Conservation (phyloP, 1,140 invertebrate species). For the Rhopalosiphum padi region DNA sequence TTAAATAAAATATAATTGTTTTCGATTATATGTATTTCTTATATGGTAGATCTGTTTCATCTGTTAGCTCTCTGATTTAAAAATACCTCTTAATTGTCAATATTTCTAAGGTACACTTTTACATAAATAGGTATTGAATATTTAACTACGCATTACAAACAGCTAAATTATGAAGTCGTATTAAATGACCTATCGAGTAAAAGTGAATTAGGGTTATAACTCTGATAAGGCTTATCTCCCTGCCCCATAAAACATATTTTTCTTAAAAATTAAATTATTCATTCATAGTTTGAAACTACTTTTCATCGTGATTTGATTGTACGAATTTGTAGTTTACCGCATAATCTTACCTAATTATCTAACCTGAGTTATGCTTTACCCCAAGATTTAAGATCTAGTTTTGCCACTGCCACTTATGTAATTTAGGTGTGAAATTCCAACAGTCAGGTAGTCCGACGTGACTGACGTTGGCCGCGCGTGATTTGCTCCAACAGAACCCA, state of each 20-base stretch:
- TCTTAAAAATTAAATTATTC: background rate
- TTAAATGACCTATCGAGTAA: background rate
- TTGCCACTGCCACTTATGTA: background rate
- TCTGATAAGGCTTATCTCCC: no score
- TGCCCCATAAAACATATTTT: background rate
- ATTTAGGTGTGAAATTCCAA: conserved; percentile 36
- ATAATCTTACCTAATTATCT: background rate
- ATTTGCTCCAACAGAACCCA: conserved; percentile 24
- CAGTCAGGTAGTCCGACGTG: conserved; percentile 39
- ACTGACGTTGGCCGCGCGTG: background rate
- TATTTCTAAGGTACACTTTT: no score
- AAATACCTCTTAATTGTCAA: no score
- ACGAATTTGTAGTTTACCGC: background rate
- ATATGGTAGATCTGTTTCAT: no score
- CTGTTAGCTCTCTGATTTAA: no score
- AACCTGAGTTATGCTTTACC: background rate
- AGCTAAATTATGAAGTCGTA: background rate
- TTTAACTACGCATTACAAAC: background rate
- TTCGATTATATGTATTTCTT: no score
- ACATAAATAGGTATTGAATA: no score
- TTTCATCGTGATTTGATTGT: background rate
- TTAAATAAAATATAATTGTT: no score
- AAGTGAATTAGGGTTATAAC: background rate
- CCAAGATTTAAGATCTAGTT: background rate
- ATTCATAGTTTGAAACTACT: background rate